A percentile compares a stretch with the other conserved stretches of the same genome.
phyloP scores from a whole-genome alignment of 1,140 invertebrate genomes.

The Penaeus japonicus region DNA sequence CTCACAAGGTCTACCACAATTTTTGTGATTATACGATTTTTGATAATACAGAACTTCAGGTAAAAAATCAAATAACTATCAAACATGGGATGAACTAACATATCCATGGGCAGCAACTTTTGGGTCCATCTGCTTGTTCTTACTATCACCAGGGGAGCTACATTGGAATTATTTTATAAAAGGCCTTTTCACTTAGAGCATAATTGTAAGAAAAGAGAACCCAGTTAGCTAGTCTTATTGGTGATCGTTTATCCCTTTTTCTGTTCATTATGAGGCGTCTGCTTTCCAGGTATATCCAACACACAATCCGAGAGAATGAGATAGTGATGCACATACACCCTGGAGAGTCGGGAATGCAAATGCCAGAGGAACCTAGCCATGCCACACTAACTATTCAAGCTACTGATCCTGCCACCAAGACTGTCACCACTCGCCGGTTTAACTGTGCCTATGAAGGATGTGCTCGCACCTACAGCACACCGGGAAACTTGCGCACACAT shows the following conservation, averaged over 20 bases:
- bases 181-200: no score
- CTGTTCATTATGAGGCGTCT: neutral
- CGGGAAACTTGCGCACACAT: constrained; percentile 93
- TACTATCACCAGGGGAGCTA: no score
- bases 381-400: constrained; percentile 75
- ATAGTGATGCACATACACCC: constrained; percentile 76
- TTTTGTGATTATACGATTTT: no score
- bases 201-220: no score
- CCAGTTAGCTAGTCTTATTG: no score
- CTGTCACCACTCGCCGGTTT: constrained; percentile 76
- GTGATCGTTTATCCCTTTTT: neutral
- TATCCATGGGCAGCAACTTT: no score
- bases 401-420: constrained; percentile 72
- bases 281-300: constrained; percentile 72
- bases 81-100: no score
- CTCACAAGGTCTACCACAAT: no score
- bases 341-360: constrained; percentile 66
- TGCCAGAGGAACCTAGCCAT: constrained; percentile 73
- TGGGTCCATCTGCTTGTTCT: no score
- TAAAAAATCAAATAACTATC: no score
- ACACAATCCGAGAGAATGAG: constrained; percentile 74
- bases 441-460: constrained; percentile 91
- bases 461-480: constrained; percentile 88
- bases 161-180: no score
- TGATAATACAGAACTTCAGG: no score